Evolutionary conservation across 2,797 vertebrate species (phyloP).

Genomic region (Crocodylus rhombifer): DNA sequence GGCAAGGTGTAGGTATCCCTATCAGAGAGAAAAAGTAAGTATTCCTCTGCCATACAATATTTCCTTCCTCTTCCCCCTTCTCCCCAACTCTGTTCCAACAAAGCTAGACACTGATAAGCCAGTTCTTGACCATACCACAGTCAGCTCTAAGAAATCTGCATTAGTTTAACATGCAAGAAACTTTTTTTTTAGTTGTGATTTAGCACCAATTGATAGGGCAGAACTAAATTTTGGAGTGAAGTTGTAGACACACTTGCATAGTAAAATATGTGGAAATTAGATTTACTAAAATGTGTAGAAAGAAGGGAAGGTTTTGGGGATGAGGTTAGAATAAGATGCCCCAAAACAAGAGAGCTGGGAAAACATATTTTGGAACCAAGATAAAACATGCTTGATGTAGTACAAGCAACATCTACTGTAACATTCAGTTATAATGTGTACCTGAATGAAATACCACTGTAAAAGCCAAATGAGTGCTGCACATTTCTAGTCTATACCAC

Average conservation of each 20-base stretch:
- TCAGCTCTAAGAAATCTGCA: neutral
- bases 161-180: neutral
- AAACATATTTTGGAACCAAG: slow-evolving; percentile 18
- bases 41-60: neutral
- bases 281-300: neutral
- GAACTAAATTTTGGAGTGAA: slow-evolving; percentile 19
- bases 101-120: neutral
- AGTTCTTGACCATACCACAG: neutral
- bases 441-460: neutral
- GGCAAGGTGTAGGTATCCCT: neutral
- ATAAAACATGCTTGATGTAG: neutral
- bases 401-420: neutral
- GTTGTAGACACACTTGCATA: neutral
- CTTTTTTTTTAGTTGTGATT: neutral
- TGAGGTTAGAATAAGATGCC: slow-evolving; percentile 15
- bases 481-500: neutral
- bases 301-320: neutral
- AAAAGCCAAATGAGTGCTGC: neutral
- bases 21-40: neutral
- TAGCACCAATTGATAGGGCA: neutral
- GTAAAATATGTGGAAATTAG: slow-evolving; percentile 15
- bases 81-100: neutral
- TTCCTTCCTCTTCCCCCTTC: neutral
- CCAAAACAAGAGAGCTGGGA: slow-evolving; percentile 11
- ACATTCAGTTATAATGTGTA: neutral